Base-by-base conservation (phyloP, 2,797 vertebrate genomes). In the Hippopotamyrus pictus region DNA sequence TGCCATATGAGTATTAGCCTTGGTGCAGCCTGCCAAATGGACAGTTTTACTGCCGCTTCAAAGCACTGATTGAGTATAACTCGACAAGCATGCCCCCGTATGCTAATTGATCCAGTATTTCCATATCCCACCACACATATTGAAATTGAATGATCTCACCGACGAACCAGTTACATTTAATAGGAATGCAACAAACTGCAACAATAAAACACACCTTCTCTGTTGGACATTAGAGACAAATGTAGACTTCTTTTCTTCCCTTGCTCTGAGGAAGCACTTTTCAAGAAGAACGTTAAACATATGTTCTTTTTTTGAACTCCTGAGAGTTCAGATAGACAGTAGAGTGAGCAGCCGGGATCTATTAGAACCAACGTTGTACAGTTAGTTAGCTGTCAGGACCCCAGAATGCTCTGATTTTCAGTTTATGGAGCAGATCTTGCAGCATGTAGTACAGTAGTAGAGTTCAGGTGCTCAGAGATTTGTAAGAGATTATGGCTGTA, bases 141-240 rank as follows among this genome's bases (percentile, higher is more conserved):
- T 92, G 76, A 92, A 92, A 91, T 92, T 65, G 89, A 92, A 93
- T 94, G 91, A 94, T 91, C 93, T 93, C 92, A 95, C 90, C 90
- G 90, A 92, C 92, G 86, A 93, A 90, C 82, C 86, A 92, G 84
- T 91, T 90, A 84, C 53, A 88, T 91, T 92, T 90, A 89, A 90
- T 86, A 91, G 89, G 90, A 89, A 90, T 88, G 76, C 90, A 91
- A 92, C 93, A 90, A 92, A 89, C 22, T 48, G 48, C 53, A 92
- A 90, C 92, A 93, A 92, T 93, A 93, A 94, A 92, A 92, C 89
- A 92, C 92, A 91, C 91, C 92, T 93, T 91, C 90, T 88, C 87
- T 88, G 90, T 89, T 92, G 89, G 92, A 91, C 89, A 90, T 90
- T 91, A 88, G 84, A 91, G 62, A 90, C 88, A 84, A 90, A 44